phyloP scores from a whole-genome alignment of 2,888 invertebrate species.

The Drosophila infuscata region DNA sequence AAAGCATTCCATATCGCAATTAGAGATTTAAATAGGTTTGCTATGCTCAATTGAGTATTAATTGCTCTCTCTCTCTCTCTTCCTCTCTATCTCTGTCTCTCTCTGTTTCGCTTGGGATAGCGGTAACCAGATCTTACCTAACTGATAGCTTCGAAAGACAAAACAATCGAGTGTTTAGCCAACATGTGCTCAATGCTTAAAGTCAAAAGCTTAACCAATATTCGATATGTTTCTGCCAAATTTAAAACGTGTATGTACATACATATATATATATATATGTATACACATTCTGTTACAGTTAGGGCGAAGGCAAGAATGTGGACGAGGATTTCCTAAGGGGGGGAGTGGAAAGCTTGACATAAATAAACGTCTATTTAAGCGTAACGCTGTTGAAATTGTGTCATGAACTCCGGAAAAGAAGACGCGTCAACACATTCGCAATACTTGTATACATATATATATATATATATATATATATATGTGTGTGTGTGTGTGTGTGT shows the following conservation, averaged over 20 bases:
- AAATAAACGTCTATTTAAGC: conserved; percentile 66
- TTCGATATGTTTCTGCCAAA: background rate
- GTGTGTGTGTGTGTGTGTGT: too few species aligned
- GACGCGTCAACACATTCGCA: conserved; percentile 57
- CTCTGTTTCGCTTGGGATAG: background rate
- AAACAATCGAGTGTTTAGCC: background rate
- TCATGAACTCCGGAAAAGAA: conserved; percentile 76
- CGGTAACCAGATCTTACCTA: background rate
- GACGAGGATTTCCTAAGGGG: background rate
- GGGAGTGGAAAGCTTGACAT: conserved; percentile 40
- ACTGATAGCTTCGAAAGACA: background rate
- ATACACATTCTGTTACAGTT: conserved; percentile 33
- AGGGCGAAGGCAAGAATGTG: conserved; percentile 29
- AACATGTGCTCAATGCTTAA: background rate
- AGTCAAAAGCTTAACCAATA: background rate
- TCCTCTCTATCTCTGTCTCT: too few species aligned
- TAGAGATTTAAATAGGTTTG: background rate
- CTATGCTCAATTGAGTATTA: background rate
- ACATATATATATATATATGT: conserved; percentile 1
- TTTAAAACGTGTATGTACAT: background rate
- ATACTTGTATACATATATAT: conserved; percentile 7
- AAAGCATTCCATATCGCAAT: background rate
- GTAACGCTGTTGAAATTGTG: conserved; percentile 73
- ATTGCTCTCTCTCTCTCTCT: too few species aligned
- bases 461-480: conserved; percentile 1